phyloP scores from a whole-genome alignment of 2,113 vertebrate species.

The Tychaedon coryphoeus region DNA sequence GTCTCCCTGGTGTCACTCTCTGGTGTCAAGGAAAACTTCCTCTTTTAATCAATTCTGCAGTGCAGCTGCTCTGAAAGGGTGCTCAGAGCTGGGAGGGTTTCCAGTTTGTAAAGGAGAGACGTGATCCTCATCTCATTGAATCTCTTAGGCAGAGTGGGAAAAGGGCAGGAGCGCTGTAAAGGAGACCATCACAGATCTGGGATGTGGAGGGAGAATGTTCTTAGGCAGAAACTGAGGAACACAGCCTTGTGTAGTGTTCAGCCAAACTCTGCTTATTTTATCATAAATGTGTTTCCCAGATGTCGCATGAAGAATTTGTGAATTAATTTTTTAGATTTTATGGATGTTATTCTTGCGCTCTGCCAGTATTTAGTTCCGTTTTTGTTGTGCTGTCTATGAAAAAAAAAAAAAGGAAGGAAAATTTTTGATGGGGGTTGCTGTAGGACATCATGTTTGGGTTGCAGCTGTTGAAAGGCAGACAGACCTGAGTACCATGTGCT shows the following conservation, averaged over 20 bases:
- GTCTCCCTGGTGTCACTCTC: constrained; percentile 71
- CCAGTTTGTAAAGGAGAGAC: neutral
- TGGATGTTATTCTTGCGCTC: neutral
- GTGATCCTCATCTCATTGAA: neutral
- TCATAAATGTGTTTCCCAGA: neutral
- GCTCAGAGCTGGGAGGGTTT: neutral
- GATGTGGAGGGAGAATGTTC: neutral
- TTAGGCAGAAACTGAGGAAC: neutral
- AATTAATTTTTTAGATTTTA: neutral
- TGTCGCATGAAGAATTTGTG: neutral
- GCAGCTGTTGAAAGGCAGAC: neutral
- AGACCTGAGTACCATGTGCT: neutral
- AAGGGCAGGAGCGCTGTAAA: neutral
- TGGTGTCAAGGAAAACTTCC: constrained; percentile 82
- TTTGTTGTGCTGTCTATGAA: neutral
- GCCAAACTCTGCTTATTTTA: neutral
- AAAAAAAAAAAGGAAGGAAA: too few relatives aligned
- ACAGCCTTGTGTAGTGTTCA: neutral
- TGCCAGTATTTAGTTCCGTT: rapidly evolving
- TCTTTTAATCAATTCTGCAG: constrained; percentile 68
- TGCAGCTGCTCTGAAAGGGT: neutral
- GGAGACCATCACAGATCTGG: neutral
- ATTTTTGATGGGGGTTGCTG: neutral
- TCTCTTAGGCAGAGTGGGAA: neutral
- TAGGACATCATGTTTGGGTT: neutral